phyloP scores from a whole-genome alignment of 2,888 invertebrate species.

The Chrysotoxum bicinctum region DNA sequence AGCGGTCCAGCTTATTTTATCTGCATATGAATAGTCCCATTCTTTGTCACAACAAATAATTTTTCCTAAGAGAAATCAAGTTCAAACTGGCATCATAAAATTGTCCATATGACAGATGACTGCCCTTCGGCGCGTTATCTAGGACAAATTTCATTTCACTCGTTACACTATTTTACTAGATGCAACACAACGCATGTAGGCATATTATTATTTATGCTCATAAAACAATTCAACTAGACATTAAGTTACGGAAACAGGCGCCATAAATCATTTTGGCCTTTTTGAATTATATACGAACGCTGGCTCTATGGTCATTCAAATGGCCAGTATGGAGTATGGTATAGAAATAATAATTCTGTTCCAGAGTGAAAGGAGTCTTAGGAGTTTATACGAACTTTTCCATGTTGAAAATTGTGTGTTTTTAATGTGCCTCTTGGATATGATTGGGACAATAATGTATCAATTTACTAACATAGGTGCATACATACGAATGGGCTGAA shows the following conservation, averaged over 20 bases:
- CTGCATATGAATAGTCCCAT: not conserved
- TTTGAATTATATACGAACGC: not conserved
- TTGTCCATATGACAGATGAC: conserved; percentile 16
- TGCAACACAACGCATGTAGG: conserved; percentile 14
- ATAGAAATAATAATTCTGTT: not conserved
- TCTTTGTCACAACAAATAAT: conserved; percentile 16
- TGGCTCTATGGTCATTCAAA: not conserved
- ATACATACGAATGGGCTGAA: not conserved
- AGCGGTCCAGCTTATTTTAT: not conserved
- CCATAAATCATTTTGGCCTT: conserved; percentile 39
- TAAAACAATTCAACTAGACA: conserved; percentile 43
- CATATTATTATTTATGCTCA: conserved; percentile 10
- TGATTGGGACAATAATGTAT: conserved; percentile 13
- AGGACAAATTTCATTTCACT: conserved; percentile 45
- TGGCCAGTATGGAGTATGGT: not conserved
- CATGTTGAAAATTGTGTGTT: conserved; percentile 5
- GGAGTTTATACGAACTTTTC: not conserved
- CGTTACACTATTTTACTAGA: conserved; percentile 22
- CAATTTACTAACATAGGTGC: not conserved
- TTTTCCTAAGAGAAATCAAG: conserved; percentile 30
- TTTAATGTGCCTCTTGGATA: conserved; percentile 1
- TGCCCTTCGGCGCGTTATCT: conserved; percentile 30
- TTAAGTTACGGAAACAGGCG: conserved; percentile 24
- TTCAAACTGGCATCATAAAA: conserved; percentile 32
- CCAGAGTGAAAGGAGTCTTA: conserved; percentile 44